Conservation (phyloP, 2,113 vertebrate genomes). For the Rutilus rutilus region DNA sequence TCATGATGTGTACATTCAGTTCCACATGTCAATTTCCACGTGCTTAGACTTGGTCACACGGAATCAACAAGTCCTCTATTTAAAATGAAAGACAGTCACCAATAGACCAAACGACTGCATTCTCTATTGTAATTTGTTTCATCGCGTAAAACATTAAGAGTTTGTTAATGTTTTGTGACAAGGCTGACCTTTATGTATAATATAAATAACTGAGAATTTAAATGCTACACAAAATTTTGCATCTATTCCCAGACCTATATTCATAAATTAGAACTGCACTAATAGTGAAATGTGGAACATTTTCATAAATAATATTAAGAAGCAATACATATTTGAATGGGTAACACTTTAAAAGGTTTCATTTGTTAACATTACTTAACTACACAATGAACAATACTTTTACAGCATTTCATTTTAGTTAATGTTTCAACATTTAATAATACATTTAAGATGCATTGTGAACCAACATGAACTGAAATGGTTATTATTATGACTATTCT, state of each 20-base stretch:
- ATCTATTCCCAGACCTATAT: not conserved
- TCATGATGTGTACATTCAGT: constrained; percentile 48
- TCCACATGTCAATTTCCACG: not conserved
- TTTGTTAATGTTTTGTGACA: not conserved
- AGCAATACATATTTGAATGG: not conserved
- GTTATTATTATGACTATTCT: not conserved
- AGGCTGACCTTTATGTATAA: not conserved
- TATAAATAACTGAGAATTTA: not conserved
- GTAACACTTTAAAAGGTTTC: no score
- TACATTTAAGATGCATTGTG: no score
- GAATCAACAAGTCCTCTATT: not conserved
- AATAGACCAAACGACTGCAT: not conserved
- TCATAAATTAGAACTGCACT: not conserved
- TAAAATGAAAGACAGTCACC: not conserved
- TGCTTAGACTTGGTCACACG: not conserved
- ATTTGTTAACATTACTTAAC: no score
- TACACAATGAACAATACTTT: no score
- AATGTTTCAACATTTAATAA: no score
- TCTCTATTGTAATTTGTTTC: not conserved
- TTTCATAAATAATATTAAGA: not conserved
- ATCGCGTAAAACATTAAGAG: not conserved
- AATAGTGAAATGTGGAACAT: not conserved
- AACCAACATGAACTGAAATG: no score
- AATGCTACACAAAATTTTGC: not conserved
- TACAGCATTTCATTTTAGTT: no score